phyloP scores from a whole-genome alignment of 2,113 vertebrate species.

The Mirza zaza region DNA sequence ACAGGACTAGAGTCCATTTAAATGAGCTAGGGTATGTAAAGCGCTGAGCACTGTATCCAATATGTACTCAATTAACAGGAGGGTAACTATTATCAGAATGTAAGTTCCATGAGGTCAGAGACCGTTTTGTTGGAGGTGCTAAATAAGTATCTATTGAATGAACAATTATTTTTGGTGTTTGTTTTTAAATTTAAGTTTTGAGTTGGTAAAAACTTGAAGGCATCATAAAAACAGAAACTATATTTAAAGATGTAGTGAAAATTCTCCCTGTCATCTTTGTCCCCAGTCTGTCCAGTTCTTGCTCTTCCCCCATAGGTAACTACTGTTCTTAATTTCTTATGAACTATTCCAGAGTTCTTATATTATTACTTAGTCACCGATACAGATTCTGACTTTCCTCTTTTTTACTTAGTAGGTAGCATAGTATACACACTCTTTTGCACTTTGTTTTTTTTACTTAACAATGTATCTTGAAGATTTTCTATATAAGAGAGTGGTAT shows the following conservation, averaged over 20 bases:
- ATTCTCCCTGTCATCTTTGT: neutral
- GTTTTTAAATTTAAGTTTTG: constrained; percentile 21
- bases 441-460: neutral
- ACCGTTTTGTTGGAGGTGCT: neutral
- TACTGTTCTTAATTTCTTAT: neutral
- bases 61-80: accelerated
- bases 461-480: neutral
- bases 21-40: neutral
- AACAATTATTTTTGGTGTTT: neutral
- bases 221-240: neutral
- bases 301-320: neutral
- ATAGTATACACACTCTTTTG: neutral
- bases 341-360: neutral
- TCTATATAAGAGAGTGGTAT: neutral
- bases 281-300: neutral
- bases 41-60: accelerated
- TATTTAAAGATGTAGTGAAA: neutral
- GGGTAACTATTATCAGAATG: neutral
- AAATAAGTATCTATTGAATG: neutral
- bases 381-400: neutral
- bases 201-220: neutral
- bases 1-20: neutral
- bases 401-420: neutral
- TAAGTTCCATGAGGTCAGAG: neutral
- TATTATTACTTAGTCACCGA: neutral